Percentiles rank a stretch among this genome's conserved stretches.
Evolutionary conservation across 2,113 vertebrate species (phyloP).

Genomic region (Pionites leucogaster): DNA sequence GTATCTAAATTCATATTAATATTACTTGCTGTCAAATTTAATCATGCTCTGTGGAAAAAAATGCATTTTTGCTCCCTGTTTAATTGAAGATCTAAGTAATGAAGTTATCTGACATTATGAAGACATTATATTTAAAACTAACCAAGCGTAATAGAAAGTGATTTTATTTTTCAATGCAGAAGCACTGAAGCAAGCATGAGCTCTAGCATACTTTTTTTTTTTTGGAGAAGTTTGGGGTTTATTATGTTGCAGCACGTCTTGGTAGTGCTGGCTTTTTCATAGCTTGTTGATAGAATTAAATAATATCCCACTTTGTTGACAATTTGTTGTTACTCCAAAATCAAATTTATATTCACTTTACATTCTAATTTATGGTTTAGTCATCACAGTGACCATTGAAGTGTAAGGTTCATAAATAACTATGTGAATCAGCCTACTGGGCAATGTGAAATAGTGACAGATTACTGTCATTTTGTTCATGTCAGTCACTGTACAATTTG

Average conservation of each 20-base stretch:
- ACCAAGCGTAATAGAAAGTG: background rate
- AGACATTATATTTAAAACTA: background rate
- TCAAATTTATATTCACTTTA: constrained; percentile 57
- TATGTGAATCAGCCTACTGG: constrained; percentile 10
- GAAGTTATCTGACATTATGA: background rate
- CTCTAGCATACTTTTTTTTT: background rate
- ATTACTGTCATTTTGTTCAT: constrained; percentile 52
- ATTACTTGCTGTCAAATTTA: background rate
- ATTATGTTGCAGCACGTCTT: constrained; percentile 23
- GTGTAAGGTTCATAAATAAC: constrained; percentile 58
- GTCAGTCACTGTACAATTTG: constrained; percentile 9
- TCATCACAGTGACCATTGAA: constrained; percentile 66
- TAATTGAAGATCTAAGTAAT: constrained; percentile 23
- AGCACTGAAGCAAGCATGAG: background rate
- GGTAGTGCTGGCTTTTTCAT: constrained; percentile 49
- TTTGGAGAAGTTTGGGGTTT: background rate
- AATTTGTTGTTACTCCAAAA: constrained; percentile 57
- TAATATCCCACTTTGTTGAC: constrained; percentile 37
- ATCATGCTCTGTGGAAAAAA: background rate
- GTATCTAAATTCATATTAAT: background rate
- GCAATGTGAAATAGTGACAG: constrained; percentile 42
- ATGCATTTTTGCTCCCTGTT: background rate
- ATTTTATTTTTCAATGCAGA: constrained; percentile 23
- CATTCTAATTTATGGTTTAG: constrained; percentile 69
- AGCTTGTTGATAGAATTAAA: constrained; percentile 45